Evolutionary conservation across 2,113 vertebrate genomes (phyloP).

Genomic region (Gobiocypris rarus): DNA sequence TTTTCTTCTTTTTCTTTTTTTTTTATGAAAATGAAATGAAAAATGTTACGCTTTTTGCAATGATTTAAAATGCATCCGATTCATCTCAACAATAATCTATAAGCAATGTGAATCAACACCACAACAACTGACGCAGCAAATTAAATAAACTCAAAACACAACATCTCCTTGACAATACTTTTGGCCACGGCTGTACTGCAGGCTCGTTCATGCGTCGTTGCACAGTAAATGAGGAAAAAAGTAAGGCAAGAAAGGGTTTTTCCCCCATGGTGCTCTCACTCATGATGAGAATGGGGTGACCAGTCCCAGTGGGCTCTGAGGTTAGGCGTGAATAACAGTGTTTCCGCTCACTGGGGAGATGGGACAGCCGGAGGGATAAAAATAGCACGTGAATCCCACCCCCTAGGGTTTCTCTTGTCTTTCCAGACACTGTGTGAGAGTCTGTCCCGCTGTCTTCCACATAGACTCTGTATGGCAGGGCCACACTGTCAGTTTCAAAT

Average conservation of each 20-base stretch:
- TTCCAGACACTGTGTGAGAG: neutral
- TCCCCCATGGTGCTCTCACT: neutral
- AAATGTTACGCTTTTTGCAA: too few species aligned
- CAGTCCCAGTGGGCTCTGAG: slow-evolving; percentile 4
- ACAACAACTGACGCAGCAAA: neutral
- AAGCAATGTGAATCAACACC: too few species aligned
- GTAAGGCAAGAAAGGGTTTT: neutral
- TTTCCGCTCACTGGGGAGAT: slow-evolving; percentile 27
- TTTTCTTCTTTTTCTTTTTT: too few species aligned
- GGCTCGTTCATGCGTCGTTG: neutral
- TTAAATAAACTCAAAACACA: too few species aligned
- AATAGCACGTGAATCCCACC: slow-evolving; percentile 29
- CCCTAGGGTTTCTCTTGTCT: neutral
- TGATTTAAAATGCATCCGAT: too few species aligned
- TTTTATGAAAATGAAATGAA: too few species aligned
- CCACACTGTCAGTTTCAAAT: neutral
- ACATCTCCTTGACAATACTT: too few species aligned
- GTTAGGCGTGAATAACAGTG: neutral
- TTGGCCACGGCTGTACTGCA: neutral
- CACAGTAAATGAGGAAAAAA: slow-evolving; percentile 3
- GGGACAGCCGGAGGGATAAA: slow-evolving; percentile 32
- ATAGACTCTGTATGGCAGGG: neutral
- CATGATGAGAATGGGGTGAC: slow-evolving; percentile 27
- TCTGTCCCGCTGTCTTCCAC: slow-evolving; percentile 5
- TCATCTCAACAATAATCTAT: too few species aligned